Conservation (phyloP, 2,797 vertebrate species). For the Pseudomugil tenellus region DNA sequence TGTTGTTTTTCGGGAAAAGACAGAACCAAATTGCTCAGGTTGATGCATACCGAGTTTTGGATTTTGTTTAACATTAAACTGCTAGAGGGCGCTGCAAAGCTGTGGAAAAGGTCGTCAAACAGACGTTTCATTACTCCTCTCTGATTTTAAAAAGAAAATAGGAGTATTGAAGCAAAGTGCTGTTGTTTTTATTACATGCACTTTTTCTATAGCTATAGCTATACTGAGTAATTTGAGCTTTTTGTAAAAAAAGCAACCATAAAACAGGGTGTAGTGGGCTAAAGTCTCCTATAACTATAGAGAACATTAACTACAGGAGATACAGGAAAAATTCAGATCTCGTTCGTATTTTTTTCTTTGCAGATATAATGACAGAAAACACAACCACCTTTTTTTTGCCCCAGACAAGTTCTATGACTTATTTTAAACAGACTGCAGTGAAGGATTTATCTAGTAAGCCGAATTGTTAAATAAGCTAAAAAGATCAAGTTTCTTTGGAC, state of each 20-base stretch:
- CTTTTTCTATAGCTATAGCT: not conserved
- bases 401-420: not conserved
- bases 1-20: not conserved
- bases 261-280: no score
- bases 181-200: not conserved
- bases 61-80: not conserved
- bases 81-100: slow-evolving; percentile 62
- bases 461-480: not conserved
- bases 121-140: not conserved
- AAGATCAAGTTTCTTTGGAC: not conserved
- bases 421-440: not conserved
- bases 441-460: not conserved
- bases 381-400: not conserved
- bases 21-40: not conserved
- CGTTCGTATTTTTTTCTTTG: not conserved
- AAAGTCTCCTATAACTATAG: no score
- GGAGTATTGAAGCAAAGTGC: not conserved
- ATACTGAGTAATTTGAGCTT: not conserved
- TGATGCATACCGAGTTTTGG: not conserved
- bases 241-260: not conserved
- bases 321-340: not conserved
- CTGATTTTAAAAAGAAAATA: not conserved
- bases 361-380: not conserved
- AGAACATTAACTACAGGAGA: no score
- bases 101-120: not conserved